phyloP scores from a whole-genome alignment of 1,140 invertebrate species.

The Saccostrea cuccullata region DNA sequence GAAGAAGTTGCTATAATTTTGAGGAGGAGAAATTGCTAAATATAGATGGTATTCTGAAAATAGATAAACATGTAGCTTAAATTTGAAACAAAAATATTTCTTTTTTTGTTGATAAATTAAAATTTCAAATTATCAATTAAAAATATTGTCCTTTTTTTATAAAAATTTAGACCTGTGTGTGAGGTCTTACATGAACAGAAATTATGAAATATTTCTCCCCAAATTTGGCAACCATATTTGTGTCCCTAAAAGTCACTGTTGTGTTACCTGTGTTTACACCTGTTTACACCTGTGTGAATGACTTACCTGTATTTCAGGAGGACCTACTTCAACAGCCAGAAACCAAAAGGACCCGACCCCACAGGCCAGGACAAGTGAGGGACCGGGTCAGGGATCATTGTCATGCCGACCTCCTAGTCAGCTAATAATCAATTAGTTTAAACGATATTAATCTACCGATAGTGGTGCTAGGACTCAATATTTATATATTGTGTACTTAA shows the following conservation, averaged over 20 bases:
- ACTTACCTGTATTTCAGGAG: constrained; percentile 37
- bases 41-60: constrained; percentile 21
- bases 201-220: not conserved
- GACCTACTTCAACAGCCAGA: constrained; percentile 43
- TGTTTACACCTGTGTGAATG: constrained; percentile 7
- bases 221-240: not conserved
- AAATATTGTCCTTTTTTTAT: too few species aligned
- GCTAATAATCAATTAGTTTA: not conserved
- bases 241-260: not conserved
- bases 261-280: not conserved
- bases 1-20: not conserved
- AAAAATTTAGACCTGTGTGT: not conserved
- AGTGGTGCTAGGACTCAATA: not conserved
- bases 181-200: not conserved
- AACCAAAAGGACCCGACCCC: constrained; percentile 42
- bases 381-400: not conserved
- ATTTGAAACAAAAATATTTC: not conserved
- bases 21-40: not conserved
- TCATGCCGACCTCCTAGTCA: not conserved
- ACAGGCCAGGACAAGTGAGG: constrained; percentile 41
- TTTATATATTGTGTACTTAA: too few species aligned
- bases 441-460: not conserved
- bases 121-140: too few species aligned
- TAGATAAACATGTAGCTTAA: not conserved
- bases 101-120: too few species aligned